Percentiles rank a stretch among this genome's conserved stretches.
These are phyloP conservation scores for Hipparchia sbordonii DNA, from an alignment of 2,888 invertebrate genomes.

Conservation along the genomic window DNA sequence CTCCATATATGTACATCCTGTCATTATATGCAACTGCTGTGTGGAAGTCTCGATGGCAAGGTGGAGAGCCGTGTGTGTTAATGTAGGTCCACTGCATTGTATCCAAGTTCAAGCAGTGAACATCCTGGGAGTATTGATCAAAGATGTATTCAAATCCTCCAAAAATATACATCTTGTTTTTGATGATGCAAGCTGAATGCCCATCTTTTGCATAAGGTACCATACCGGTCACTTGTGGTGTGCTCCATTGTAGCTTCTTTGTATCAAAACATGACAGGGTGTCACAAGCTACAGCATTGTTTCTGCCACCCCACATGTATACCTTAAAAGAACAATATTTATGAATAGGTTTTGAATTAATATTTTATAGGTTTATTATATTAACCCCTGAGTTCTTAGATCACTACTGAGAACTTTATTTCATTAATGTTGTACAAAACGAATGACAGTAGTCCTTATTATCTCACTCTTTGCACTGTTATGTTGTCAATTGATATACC, in stretches of 20 bases:
- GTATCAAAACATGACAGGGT: constrained; percentile 92
- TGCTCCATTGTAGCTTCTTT: constrained; percentile 86
- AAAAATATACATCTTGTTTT: constrained; percentile 92
- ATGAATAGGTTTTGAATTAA: neutral
- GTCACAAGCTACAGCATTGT: constrained; percentile 91
- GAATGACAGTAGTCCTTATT: too few relatives aligned
- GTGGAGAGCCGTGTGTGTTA: constrained; percentile 84
- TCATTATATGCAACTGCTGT: constrained; percentile 90
- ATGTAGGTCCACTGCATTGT: constrained; percentile 88
- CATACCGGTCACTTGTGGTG: constrained; percentile 85
- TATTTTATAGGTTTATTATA: too few relatives aligned
- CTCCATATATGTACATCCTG: constrained; percentile 95
- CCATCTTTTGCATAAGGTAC: constrained; percentile 94
- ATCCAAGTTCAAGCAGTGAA: constrained; percentile 88
- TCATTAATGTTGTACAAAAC: too few relatives aligned
- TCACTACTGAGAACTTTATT: neutral
- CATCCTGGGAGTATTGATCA: constrained; percentile 90
- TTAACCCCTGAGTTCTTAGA: too few relatives aligned
- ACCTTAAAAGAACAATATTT: constrained; percentile 69
- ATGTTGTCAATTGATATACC: too few relatives aligned
- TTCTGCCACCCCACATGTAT: constrained; percentile 96
- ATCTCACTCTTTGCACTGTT: too few relatives aligned
- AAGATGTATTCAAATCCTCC: constrained; percentile 95
- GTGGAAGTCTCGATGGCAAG: constrained; percentile 93
- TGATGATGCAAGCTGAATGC: constrained; percentile 93